phyloP scores from a whole-genome alignment of 1,140 invertebrate genomes.

The Drosophila willistoni region DNA sequence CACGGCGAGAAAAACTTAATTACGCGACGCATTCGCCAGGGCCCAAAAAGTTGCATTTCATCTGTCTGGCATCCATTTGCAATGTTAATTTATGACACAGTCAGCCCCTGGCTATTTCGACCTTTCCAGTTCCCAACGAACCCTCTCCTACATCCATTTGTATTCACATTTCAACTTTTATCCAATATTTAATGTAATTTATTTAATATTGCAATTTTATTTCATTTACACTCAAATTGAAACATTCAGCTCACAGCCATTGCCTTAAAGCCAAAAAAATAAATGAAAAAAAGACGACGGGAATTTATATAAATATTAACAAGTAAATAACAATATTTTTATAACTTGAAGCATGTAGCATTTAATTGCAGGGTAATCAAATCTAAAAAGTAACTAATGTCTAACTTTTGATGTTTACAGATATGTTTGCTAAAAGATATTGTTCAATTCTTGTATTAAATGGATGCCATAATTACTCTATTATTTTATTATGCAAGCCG shows the following conservation, averaged over 20 bases:
- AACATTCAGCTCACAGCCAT: neutral
- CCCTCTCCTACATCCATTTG: neutral
- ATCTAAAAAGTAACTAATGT: no score
- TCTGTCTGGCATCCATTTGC: constrained; percentile 47
- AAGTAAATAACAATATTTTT: neutral
- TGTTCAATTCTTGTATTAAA: no score
- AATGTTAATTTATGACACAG: constrained; percentile 77
- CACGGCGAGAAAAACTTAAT: constrained; percentile 64
- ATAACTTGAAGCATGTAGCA: neutral
- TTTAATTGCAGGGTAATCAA: no score
- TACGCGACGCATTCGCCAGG: constrained; percentile 40
- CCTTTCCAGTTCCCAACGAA: neutral
- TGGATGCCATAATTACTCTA: no score
- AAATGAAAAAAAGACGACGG: neutral
- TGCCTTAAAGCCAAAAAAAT: neutral
- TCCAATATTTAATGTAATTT: constrained; percentile 68
- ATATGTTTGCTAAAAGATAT: no score
- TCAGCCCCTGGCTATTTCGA: constrained; percentile 11
- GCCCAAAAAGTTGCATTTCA: constrained; percentile 19
- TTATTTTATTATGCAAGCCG: no score
- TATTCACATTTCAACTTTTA: constrained; percentile 36
- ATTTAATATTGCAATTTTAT: constrained; percentile 50
- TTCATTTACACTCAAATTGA: constrained; percentile 13
- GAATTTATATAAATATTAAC: neutral
- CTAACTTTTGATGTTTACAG: no score